Conservation (phyloP, 1,140 invertebrate genomes). For the Lerema accius region DNA sequence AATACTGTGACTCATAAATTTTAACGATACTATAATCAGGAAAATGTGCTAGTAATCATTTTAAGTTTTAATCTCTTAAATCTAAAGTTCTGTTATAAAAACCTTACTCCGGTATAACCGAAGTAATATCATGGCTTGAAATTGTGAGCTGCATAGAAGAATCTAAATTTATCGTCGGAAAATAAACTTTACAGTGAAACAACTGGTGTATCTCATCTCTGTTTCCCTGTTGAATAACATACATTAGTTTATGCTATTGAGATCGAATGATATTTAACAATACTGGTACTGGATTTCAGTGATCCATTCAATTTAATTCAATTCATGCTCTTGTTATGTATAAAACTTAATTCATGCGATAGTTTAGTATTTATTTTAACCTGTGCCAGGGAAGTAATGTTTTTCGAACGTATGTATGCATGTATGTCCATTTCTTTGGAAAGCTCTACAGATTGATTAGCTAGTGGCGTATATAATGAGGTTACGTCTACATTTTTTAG, state of each 20-base stretch:
- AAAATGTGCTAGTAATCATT: not conserved
- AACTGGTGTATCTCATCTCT: constrained; percentile 57
- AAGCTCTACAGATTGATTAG: too few species aligned
- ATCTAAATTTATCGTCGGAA: constrained; percentile 1
- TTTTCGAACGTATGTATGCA: too few species aligned
- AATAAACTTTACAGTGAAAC: constrained; percentile 42
- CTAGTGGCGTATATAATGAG: too few species aligned
- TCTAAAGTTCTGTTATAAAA: not conserved
- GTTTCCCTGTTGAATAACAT: constrained; percentile 51
- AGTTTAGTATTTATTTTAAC: too few species aligned
- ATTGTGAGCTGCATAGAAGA: not conserved
- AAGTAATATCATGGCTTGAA: not conserved
- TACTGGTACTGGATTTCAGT: not conserved
- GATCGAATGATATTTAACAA: constrained; percentile 19
- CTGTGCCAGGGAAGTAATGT: too few species aligned
- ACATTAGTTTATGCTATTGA: constrained; percentile 57
- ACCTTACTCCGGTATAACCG: not conserved
- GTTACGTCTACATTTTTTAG: too few species aligned
- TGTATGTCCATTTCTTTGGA: too few species aligned
- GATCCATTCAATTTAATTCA: not conserved
- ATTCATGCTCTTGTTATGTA: not conserved
- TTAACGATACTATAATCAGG: not conserved
- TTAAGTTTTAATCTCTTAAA: not conserved
- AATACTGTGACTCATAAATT: not conserved
- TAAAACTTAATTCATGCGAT: not conserved